Evolutionary conservation across 2,888 invertebrate genomes (phyloP), one percentile per base, ranked within the genome.

Genomic region (Tinea semifulvella): DNA sequence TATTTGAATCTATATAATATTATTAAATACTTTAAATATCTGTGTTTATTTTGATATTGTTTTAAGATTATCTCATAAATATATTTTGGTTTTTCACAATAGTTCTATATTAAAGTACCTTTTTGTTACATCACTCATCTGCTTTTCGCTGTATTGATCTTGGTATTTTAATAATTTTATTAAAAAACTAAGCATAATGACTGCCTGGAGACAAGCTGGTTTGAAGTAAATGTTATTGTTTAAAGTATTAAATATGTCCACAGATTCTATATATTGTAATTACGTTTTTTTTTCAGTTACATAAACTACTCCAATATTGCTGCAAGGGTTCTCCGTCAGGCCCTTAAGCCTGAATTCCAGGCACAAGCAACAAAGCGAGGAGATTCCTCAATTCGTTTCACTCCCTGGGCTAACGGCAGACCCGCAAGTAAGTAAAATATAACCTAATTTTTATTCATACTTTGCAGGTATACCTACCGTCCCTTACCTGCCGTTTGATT

Each of bases 241-340:
- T 8, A 11, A 40, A 16, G n/a, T 40, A 14, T 5, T 42, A 11
- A 11, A 25, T 25, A 35, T 42, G n/a, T 22, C 17, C 18, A 20
- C 18, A 27, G 7, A 8, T 26, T 19, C 8, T 45, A 39, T 16
- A 27, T n/a, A 3, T 14, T 17, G 16, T 20, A 11, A 10, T 1
- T 19, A 6, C 17, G 3, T n/a, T 38, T 14, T 31, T 42, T 49
- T 67, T 72, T 49, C 68, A 98, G 96, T 82, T 98, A 98, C 84
- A 92, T 98, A 72, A 94, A 94, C 82, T 98, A 92, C 76, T 98
- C 97, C 47, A 92, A 91, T 69, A 93, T 98, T 63, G 96, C 96
- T 60, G 96, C 97, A 16, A 87, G 85, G 60, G 80, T 92, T 44
- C 76, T 97, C 47, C 85, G 97, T 48, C 85, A 88, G 61, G 86